Evolutionary conservation across 2,113 vertebrate genomes (phyloP).

Genomic region (Aspiorhynchus laticeps): DNA sequence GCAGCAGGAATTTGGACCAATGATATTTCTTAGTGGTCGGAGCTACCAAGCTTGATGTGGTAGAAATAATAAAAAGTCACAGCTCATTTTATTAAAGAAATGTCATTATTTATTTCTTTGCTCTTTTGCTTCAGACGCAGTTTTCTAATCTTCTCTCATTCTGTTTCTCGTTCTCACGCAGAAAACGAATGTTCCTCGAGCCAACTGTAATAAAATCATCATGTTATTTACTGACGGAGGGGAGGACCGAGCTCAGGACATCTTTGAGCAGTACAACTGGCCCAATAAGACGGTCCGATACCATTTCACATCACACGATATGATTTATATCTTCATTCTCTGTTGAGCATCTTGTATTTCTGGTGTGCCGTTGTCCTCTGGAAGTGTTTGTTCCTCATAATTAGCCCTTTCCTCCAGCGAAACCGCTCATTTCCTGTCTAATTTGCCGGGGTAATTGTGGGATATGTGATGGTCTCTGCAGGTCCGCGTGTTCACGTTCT

Average conservation of each 20-base stretch:
- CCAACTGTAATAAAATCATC: conserved; percentile 99
- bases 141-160: not conserved
- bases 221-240: conserved; percentile 98
- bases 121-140: not conserved
- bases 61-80: not conserved
- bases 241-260: conserved; percentile 94
- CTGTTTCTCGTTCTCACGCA: conserved; percentile 22
- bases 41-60: too few species aligned
- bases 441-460: conserved; percentile 19
- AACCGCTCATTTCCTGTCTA: conserved; percentile 2
- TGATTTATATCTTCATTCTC: not conserved
- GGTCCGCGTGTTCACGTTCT: conserved; percentile 95
- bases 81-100: not conserved
- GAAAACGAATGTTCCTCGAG: conserved; percentile 91
- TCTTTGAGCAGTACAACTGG: conserved; percentile 99
- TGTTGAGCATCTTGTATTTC: not conserved
- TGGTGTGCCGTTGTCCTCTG: conserved; percentile 4
- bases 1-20: too few species aligned
- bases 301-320: not conserved
- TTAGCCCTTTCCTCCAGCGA: conserved; percentile 1
- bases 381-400: conserved; percentile 15
- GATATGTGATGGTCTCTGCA: conserved; percentile 42
- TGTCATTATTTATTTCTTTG: not conserved
- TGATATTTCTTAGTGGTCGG: too few species aligned
- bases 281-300: conserved; percentile 92